Percentiles rank a stretch among this genome's conserved stretches.
Conservation (phyloP, 2,113 vertebrate genomes). For the Sinocyclocheilus anshuiensis region DNA sequence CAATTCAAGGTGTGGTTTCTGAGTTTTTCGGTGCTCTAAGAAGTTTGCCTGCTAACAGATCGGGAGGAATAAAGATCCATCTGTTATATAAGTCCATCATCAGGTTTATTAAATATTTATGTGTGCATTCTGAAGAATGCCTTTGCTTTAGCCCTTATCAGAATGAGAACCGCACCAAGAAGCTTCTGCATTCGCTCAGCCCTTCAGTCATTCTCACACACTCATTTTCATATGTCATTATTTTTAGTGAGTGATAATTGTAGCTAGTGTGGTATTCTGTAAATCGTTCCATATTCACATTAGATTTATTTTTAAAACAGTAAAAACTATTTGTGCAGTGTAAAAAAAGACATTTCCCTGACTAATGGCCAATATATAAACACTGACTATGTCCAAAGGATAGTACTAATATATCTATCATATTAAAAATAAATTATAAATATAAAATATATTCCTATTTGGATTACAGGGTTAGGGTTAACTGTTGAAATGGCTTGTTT, state of each 20-base stretch:
- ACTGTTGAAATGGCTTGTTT: background rate
- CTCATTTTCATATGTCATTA: constrained; percentile 24
- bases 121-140: constrained; percentile 44
- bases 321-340: background rate
- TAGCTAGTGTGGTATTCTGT: background rate
- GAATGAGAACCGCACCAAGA: constrained; percentile 16
- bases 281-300: background rate
- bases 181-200: background rate
- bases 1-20: background rate
- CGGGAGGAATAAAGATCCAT: constrained; percentile 13
- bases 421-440: background rate
- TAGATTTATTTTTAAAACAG: background rate
- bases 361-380: background rate
- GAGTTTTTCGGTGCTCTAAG: background rate
- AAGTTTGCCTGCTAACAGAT: constrained; percentile 18
- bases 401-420: background rate
- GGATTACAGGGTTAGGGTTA: background rate
- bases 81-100: constrained; percentile 45
- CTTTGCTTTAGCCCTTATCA: constrained; percentile 33
- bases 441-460: background rate
- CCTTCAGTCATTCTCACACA: background rate
- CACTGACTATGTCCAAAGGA: background rate
- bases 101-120: constrained; percentile 47
- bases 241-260: background rate
- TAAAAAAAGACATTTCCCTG: background rate